These are phyloP conservation scores for Microctenopoma steveboyesi DNA, from an alignment of 2,797 vertebrate genomes.

Conservation along the genomic window DNA sequence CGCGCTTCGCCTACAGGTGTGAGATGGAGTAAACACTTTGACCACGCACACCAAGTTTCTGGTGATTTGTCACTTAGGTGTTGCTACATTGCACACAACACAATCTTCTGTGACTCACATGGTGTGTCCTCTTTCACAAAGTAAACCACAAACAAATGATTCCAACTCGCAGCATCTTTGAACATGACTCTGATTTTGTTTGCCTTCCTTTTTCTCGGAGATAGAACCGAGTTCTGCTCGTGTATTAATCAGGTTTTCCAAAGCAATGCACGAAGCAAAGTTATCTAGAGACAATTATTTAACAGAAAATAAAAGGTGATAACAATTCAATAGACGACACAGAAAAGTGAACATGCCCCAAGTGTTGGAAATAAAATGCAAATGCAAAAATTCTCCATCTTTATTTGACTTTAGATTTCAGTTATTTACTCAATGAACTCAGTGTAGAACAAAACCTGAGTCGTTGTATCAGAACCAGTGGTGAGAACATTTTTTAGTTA, in stretches of 20 bases:
- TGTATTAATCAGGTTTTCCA: neutral
- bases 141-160: constrained; percentile 31
- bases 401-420: neutral
- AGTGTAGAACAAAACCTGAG: neutral
- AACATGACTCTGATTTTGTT: neutral
- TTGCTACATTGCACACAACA: constrained; percentile 17
- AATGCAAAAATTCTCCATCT: neutral
- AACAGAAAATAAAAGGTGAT: neutral
- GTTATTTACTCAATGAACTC: too few relatives aligned
- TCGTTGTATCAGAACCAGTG: neutral
- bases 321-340: neutral
- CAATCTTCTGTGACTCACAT: constrained; percentile 40
- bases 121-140: constrained; percentile 12
- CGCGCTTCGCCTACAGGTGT: constrained; percentile 22
- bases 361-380: neutral
- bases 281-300: neutral
- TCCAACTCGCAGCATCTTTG: neutral
- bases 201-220: neutral
- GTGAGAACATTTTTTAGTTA: neutral
- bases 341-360: neutral
- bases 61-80: neutral
- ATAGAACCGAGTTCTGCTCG: neutral
- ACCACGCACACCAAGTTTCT: neutral
- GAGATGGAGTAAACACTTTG: neutral
- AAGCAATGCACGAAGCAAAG: neutral